Evolutionary conservation across 2,113 vertebrate species (phyloP), one percentile per base, ranked within the genome.

Genomic region (Pluvianellus socialis): DNA sequence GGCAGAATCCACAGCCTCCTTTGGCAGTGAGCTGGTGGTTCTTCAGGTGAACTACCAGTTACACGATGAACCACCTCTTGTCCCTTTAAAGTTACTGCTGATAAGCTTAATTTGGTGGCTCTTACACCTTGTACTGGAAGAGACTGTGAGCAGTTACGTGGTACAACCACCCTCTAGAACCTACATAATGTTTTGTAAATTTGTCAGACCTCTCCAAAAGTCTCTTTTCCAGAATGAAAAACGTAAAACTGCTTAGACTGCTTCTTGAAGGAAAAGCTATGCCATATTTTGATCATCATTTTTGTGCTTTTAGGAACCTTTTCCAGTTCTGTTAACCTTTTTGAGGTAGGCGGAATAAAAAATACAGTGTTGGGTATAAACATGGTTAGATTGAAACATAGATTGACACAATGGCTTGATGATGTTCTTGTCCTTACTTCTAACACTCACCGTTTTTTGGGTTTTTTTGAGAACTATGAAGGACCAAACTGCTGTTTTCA

Each of bases 81-180:
- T 53, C 35, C 24, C 62, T 83, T 33, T 42, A 27, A 65, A 77
- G 33, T 12, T 52, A 4, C 13, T 4, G 40, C 30, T 0, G 0
- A 32, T 70, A 19, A 44, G 2, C 24, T 80, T 70, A 35, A 44
- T 44, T 62, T 26, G 84, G 2, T 1, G 1, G 10, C 59, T 80
- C 7, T 33, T 86, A 49, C 56, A 70, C 14, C n/a, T 53, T 76
- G 4, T 12, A 49, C 8, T n/a, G 20, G 16, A 80, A 86, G 50
- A 84, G 20, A 47, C 7, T 14, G 3, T 52, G 18, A 66, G 45
- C 27, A 40, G 26, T 68, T 79, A 76, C 33, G 40, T 94, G 44
- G 33, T 65, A 58, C n/a, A 18, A 86, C 10, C 3, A 40, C 18
- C 3, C 8, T 88, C 27, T 56, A 47, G 32, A 59, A 79, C 10